Percentiles rank a stretch among this genome's conserved stretches.
These are phyloP conservation scores for Anguilla japonica DNA, from an alignment of 2,113 vertebrate species.

Conservation along the genomic window DNA sequence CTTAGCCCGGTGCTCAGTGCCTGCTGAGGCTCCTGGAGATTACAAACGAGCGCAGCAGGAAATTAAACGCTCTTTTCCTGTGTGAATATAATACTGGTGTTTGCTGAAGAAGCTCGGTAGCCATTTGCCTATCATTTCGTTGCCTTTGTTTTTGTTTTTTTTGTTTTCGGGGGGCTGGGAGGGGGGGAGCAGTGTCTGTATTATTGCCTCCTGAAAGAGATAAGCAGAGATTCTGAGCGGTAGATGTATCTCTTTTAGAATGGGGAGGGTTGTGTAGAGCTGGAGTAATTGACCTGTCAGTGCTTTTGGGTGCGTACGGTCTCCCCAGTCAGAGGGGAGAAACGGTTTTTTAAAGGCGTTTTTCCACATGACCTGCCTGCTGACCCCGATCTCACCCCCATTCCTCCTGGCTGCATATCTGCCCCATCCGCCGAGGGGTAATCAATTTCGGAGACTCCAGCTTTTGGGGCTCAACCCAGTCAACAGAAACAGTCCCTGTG, in stretches of 20 bases:
- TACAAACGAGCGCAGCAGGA: constrained; percentile 44
- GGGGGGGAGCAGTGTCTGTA: constrained; percentile 57
- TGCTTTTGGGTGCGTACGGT: constrained; percentile 67
- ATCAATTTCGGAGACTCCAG: background rate
- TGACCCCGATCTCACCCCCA: background rate
- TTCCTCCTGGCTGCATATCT: background rate
- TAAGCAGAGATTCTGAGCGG: constrained; percentile 74
- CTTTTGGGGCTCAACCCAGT: background rate
- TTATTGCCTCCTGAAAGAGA: constrained; percentile 68
- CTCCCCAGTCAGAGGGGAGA: constrained; percentile 66
- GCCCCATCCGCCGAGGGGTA: background rate
- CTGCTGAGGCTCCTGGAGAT: no score
- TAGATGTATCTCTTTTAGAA: constrained; percentile 54
- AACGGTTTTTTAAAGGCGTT: constrained; percentile 67
- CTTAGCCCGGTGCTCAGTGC: no score
- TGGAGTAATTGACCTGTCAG: constrained; percentile 91
- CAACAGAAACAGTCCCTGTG: background rate
- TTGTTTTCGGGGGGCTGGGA: constrained; percentile 62
- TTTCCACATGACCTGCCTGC: constrained; percentile 47
- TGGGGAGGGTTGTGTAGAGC: constrained; percentile 59
- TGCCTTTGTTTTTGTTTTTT: constrained; percentile 63
- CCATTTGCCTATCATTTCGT: constrained; percentile 68
- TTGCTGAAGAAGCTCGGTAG: constrained; percentile 69
- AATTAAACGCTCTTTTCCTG: constrained; percentile 58
- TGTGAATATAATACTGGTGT: constrained; percentile 71